Evolutionary conservation across 2,113 vertebrate genomes (phyloP).

Genomic region (Mus pahari): DNA sequence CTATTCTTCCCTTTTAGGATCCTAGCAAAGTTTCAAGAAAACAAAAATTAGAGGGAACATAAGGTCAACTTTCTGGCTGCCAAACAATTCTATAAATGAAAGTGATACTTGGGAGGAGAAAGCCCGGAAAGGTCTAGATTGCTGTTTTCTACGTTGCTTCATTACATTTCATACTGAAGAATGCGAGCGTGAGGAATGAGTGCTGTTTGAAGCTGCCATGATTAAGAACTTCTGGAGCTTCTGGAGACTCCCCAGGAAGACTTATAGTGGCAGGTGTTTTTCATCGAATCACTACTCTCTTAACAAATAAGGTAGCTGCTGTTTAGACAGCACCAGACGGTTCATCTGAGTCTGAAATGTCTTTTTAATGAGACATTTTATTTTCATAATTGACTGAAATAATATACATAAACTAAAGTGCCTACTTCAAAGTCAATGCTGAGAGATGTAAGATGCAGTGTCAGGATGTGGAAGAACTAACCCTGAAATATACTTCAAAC

Average conservation of each 20-base stretch:
- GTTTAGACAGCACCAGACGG: neutral
- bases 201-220: neutral
- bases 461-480: neutral
- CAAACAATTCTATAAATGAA: slow-evolving; percentile 37
- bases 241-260: neutral
- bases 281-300: neutral
- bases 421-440: neutral
- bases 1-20: neutral
- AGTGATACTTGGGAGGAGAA: neutral
- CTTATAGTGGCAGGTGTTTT: neutral
- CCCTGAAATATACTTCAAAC: neutral
- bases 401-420: neutral
- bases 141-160: neutral
- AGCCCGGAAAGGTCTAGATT: neutral
- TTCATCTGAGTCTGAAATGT: neutral
- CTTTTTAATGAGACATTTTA: neutral
- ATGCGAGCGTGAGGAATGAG: neutral
- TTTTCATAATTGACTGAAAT: neutral
- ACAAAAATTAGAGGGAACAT: slow-evolving; percentile 3
- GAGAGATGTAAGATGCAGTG: neutral
- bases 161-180: neutral
- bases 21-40: neutral
- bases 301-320: neutral
- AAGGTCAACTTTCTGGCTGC: neutral
- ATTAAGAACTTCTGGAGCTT: neutral